Evolutionary conservation across 53 echinoderm and acorn worm species (phyloP), one percentile per base, ranked within the genome.

Genomic region (Glandiceps talaboti): DNA sequence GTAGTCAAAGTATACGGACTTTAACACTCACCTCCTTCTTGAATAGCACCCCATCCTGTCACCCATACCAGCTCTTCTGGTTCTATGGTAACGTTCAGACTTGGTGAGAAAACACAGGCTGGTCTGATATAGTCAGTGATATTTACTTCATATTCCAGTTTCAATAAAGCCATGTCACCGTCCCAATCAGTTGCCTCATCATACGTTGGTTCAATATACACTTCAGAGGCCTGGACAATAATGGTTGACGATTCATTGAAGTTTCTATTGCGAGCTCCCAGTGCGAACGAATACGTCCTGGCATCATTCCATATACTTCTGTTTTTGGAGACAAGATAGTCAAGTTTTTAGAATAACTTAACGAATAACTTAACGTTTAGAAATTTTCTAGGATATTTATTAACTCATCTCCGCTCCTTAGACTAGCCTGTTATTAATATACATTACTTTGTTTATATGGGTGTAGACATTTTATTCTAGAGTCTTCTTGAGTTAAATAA

Each of bases 201-300:
- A 31, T 82, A 89, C 27, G 82, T 81, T 31, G 94, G 89, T 32
- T 86, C 86, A 74, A 94, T 85, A 74, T 82, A 86, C 31, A 88
- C 79, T 77, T 78, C 86, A 0, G 77, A 77, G 30, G 80, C 85
- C 75, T 29, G 28, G 26, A 26, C 30, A 33, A 26, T 30, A 29
- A 32, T 88, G 26, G 80, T 80, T 64, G 84, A 73, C 30, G 80
- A 90, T 0, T 90, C 74, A 0, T 84, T 76, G 0, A 77, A 77
- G 31, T 75, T 26, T 1, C 87, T 33, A 28, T 33, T 76, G 30
- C 82, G 84, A 31, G 81, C 81, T 32, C 90, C 90, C 30, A 87
- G 82, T 28, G 79, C 14, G 73, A 87, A 90, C 26, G 87, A 82
- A 33, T 86, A 90, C 75, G 86, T 76, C 30, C 77, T 79, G 0